These are phyloP conservation scores for Otus scops DNA, from an alignment of 2,797 vertebrate species.

Conservation along the genomic window DNA sequence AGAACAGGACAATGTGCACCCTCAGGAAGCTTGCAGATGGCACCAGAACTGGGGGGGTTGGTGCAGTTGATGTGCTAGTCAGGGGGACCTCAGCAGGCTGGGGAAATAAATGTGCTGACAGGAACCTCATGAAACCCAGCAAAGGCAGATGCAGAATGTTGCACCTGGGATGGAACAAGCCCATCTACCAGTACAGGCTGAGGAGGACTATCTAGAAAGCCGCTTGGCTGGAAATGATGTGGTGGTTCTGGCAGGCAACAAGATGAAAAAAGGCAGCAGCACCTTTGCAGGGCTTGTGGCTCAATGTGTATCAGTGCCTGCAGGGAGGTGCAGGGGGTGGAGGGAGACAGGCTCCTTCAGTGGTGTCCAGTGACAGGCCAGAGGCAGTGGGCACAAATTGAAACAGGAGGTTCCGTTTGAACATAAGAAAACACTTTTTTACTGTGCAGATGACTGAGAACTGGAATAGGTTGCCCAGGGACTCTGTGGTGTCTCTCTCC, in stretches of 20 bases:
- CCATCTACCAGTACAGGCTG: neutral
- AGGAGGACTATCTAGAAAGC: neutral
- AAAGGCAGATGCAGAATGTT: neutral
- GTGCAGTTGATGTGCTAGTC: neutral
- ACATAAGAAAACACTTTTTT: neutral
- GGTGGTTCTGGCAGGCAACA: neutral
- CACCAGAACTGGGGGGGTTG: too few relatives aligned
- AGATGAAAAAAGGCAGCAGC: neutral
- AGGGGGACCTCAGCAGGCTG: neutral
- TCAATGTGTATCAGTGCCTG: too few relatives aligned
- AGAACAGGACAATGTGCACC: neutral
- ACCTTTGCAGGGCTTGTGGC: neutral
- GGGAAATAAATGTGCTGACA: neutral
- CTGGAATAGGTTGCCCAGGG: neutral
- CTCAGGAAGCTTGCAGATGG: neutral
- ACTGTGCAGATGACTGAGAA: neutral
- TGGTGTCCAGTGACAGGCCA: neutral
- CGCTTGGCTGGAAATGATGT: neutral
- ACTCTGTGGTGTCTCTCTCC: neutral
- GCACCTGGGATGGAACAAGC: neutral
- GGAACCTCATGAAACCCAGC: neutral
- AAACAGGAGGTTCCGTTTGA: neutral
- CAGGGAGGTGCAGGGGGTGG: too few relatives aligned
- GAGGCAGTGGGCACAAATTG: neutral
- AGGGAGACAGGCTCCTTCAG: neutral